A percentile compares a stretch with the other conserved stretches of the same genome.
Conservation (phyloP, 2,888 invertebrate genomes). For the Harpagoxenus sublaevis region DNA sequence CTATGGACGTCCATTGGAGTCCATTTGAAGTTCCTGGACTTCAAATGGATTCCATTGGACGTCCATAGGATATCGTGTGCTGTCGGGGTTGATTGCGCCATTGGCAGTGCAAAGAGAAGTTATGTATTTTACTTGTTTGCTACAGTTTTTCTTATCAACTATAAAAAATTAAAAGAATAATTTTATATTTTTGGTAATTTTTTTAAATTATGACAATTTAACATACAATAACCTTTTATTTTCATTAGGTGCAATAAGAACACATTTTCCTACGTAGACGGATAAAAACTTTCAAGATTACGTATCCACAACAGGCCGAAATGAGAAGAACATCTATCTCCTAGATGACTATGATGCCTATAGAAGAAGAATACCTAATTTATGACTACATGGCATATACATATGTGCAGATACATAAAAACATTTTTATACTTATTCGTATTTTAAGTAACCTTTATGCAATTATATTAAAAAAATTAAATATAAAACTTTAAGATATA, state of each 20-base stretch:
- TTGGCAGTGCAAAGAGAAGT: background rate
- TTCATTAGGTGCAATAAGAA: background rate
- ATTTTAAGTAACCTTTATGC: background rate
- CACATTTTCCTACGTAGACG: background rate
- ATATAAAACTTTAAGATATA: background rate
- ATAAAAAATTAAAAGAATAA: background rate
- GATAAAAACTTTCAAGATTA: conserved; percentile 11
- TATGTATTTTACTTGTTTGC: conserved; percentile 22
- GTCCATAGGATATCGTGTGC: too few species aligned
- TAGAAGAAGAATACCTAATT: background rate
- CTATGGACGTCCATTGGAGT: too few species aligned
- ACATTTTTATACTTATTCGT: background rate
- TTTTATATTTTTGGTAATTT: background rate
- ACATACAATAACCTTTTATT: background rate
- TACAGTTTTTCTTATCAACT: background rate
- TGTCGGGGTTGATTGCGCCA: background rate
- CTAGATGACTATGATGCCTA: too few species aligned
- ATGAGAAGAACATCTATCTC: background rate
- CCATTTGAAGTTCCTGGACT: too few species aligned
- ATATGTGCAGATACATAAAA: background rate
- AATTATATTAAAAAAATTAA: background rate
- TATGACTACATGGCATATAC: background rate
- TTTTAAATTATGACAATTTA: background rate
- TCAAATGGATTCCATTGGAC: too few species aligned
- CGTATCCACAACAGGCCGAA: background rate